Evolutionary conservation across 2,888 invertebrate species (phyloP), one percentile per base, ranked within the genome.

Genomic region (Dolomedes plantarius): DNA sequence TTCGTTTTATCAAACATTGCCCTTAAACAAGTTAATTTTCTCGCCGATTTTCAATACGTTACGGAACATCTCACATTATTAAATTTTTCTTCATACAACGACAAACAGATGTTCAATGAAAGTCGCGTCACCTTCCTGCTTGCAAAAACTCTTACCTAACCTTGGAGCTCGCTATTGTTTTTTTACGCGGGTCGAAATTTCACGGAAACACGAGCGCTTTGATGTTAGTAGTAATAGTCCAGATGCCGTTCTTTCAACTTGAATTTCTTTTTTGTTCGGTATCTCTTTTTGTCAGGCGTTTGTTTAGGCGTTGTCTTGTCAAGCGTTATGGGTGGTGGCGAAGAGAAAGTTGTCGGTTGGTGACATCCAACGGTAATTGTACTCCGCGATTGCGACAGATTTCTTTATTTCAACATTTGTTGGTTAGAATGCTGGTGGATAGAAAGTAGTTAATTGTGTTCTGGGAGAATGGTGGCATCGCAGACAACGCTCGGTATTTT

Each of bases 361-460:
- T 56, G 23, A 56, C 56, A 56, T 56, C 56, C 56, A 56, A 23
- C 56, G 23, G 56, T 56, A 56, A 56, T 56, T 56, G 56, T 56
- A 2, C 19, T 46, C 9, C 46, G 3, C 5, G 19, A 56, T 56
- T 56, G 56, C 56, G 23, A 56, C 56, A 56, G 1, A 56, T 19
- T 56, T 23, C 23, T 56, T 56, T 56, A 56, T 19, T 56, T 56
- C 23, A 11, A 23, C n/a, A 56, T 56, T 19, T 56, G 16, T 46
- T 46, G 3, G 19, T 23, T 23, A 23, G 23, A 56, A 23, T 0
- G 19, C n/a, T 56, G 23, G 5, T 3, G 56, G 23, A 56, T 5
- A 19, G 56, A 6, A 2, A 56, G 3, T 23, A 3, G n/a, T n/a
- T n/a, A n/a, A n/a, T n/a, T n/a, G n/a, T n/a, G n/a, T n/a, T 23